phyloP scores from a whole-genome alignment of 2,797 vertebrate species.

The Schizopygopsis pylzovi region DNA sequence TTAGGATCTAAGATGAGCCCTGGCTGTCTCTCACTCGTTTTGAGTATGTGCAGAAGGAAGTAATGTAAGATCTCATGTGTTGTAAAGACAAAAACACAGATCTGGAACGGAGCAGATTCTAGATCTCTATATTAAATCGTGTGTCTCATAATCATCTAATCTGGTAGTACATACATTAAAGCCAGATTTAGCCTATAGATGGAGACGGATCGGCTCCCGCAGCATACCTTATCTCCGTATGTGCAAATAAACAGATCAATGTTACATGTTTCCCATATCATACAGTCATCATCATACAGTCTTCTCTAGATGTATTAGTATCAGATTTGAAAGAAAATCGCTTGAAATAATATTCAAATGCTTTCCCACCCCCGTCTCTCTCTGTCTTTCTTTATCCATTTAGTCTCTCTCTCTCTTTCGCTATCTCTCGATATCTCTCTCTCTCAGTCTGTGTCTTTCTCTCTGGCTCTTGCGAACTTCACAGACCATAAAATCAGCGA shows the following conservation, averaged over 20 bases:
- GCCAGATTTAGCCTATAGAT: not conserved
- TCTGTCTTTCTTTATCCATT: slow-evolving; percentile 23
- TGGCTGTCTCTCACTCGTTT: slow-evolving; percentile 32
- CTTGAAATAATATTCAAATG: slow-evolving; percentile 71
- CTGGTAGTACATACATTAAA: not conserved
- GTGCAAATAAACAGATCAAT: slow-evolving; percentile 31
- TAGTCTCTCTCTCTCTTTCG: slow-evolving; percentile 8
- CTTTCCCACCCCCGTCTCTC: slow-evolving; percentile 64
- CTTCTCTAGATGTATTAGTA: slow-evolving; percentile 26
- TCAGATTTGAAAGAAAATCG: slow-evolving; percentile 48
- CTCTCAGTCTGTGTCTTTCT: slow-evolving; percentile 42
- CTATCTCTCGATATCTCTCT: slow-evolving; percentile 17
- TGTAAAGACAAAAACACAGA: not conserved
- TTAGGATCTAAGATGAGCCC: slow-evolving; percentile 47
- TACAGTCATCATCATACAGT: slow-evolving; percentile 9
- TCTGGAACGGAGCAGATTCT: not conserved
- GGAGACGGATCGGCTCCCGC: not conserved
- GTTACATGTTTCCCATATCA: slow-evolving; percentile 28
- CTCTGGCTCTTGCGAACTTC: slow-evolving; percentile 66
- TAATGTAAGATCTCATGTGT: not conserved
- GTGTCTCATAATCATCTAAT: not conserved
- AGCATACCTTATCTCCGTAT: not conserved
- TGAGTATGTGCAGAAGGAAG: not conserved
- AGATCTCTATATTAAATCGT: not conserved
- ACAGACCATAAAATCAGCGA: slow-evolving; percentile 81